phyloP scores from a whole-genome alignment of 64 coral and sea anemone species.

The Dendrophyllia cribrosa region DNA sequence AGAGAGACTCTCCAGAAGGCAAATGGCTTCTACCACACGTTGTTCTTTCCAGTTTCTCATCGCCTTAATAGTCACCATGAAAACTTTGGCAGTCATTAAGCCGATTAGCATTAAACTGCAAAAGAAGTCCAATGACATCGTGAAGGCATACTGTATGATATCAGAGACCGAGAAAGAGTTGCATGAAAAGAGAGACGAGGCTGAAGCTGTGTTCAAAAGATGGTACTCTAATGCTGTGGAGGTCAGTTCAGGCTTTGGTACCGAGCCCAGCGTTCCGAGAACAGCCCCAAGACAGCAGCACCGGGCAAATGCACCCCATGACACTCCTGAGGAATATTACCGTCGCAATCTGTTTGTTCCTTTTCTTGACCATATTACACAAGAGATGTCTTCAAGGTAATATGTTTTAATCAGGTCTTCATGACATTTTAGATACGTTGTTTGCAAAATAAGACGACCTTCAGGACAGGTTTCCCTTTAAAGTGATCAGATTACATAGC shows the following conservation, averaged over 20 bases:
- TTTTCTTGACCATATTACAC: slow-evolving; percentile 58
- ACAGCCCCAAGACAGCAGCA: too few species aligned
- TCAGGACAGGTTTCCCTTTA: slow-evolving; percentile 34
- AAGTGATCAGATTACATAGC: slow-evolving; percentile 62
- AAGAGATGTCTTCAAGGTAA: too few species aligned
- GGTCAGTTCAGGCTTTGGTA: too few species aligned
- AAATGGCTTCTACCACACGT: slow-evolving; percentile 20
- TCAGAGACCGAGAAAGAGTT: slow-evolving; percentile 62
- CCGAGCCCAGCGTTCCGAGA: too few species aligned
- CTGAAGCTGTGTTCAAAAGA: slow-evolving; percentile 60
- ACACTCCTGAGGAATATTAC: slow-evolving; percentile 33
- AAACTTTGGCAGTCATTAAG: slow-evolving; percentile 59
- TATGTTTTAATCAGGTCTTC: slow-evolving; percentile 1
- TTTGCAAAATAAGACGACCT: slow-evolving; percentile 55
- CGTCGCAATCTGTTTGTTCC: slow-evolving; percentile 47
- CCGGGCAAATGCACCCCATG: too few species aligned
- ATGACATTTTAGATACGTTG: slow-evolving; percentile 28
- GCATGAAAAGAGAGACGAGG: slow-evolving; percentile 47
- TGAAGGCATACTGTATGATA: slow-evolving; percentile 66
- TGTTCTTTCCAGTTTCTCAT: slow-evolving; percentile 64
- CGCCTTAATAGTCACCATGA: slow-evolving; percentile 52
- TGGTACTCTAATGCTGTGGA: slow-evolving; percentile 18
- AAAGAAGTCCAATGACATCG: slow-evolving; percentile 72
- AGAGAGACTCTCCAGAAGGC: slow-evolving; percentile 43
- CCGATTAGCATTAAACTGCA: slow-evolving; percentile 28